A percentile compares a stretch with the other conserved stretches of the same genome.
Evolutionary conservation across 2,888 invertebrate species (phyloP).

Genomic region (Diploptera punctata): DNA sequence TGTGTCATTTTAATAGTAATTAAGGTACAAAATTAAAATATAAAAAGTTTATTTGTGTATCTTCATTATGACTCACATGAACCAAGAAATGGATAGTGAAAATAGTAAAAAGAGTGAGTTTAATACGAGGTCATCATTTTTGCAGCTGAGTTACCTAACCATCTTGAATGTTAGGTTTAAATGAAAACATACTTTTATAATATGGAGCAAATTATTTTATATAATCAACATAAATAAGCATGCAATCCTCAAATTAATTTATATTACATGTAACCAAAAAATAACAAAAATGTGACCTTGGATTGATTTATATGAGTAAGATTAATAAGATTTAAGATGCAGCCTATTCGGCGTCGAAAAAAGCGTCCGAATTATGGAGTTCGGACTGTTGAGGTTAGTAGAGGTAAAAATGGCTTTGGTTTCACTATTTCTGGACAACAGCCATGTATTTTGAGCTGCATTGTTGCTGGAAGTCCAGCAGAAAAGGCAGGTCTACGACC

Average conservation of each 20-base stretch:
- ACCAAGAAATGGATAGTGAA: neutral
- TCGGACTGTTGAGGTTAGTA: conserved; percentile 81
- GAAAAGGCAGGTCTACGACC: conserved; percentile 89
- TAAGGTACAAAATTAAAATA: neutral
- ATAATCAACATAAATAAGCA: neutral
- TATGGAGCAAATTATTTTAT: neutral
- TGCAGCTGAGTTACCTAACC: conserved; percentile 20
- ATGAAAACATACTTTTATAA: neutral
- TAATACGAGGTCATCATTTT: neutral
- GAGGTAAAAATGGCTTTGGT: conserved; percentile 93
- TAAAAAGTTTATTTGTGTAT: neutral
- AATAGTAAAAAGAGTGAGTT: no score
- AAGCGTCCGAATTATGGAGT: conserved; percentile 77
- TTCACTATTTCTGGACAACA: conserved; percentile 97
- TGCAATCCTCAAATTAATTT: no score
- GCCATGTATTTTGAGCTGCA: conserved; percentile 93
- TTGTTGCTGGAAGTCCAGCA: conserved; percentile 89
- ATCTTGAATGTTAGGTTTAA: neutral
- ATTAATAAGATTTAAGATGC: conserved; percentile 54
- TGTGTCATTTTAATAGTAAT: neutral
- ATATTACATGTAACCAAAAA: neutral
- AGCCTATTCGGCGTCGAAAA: conserved; percentile 69
- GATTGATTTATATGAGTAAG: neutral
- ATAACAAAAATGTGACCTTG: conserved; percentile 18
- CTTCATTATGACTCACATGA: neutral